These are phyloP conservation scores for Aphodius granarius DNA, from an alignment of 2,888 invertebrate genomes.

Conservation along the genomic window DNA sequence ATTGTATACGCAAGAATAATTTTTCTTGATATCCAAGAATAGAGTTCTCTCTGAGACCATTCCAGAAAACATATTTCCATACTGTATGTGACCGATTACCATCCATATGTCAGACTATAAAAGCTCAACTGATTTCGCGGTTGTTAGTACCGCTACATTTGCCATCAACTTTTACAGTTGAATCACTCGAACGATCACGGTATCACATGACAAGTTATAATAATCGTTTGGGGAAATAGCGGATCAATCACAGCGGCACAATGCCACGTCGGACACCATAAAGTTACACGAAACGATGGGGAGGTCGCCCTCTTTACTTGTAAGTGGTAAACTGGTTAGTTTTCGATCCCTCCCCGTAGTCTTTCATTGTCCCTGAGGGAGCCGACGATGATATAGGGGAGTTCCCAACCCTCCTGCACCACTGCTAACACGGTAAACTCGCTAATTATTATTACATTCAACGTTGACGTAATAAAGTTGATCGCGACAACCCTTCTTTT, in stretches of 20 bases:
- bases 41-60: background rate
- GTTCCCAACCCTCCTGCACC: background rate
- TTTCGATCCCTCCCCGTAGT: background rate
- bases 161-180: background rate
- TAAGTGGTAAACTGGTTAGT: background rate
- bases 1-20: too few relatives aligned
- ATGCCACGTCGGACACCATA: background rate
- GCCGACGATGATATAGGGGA: background rate
- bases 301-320: background rate
- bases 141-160: constrained; percentile 26
- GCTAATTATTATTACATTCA: background rate
- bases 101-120: constrained; percentile 32
- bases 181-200: constrained; percentile 3
- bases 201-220: constrained; percentile 15
- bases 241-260: constrained; percentile 11
- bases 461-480: background rate
- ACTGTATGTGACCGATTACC: constrained; percentile 46
- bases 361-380: background rate
- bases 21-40: background rate
- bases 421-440: background rate
- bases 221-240: constrained; percentile 14
- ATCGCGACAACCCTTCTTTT: background rate
- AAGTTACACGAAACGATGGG: background rate
- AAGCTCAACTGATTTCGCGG: constrained; percentile 30
- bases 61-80: background rate